These are phyloP conservation scores for Petrocephalus microphthalmus DNA, from an alignment of 2,113 vertebrate genomes.

Conservation along the genomic window DNA sequence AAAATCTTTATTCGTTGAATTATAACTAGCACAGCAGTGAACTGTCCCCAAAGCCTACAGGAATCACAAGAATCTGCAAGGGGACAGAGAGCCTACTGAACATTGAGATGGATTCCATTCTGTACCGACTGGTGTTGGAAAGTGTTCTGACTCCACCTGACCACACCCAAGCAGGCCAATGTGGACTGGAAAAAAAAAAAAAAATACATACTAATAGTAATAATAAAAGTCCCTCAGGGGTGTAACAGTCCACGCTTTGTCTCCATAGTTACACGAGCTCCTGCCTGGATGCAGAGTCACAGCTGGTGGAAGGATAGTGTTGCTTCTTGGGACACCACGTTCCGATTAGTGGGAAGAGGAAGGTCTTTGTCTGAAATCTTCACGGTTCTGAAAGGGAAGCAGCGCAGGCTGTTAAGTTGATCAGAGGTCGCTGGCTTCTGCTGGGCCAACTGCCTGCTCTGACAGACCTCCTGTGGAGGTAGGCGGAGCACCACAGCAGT, in stretches of 20 bases:
- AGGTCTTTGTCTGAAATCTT: neutral
- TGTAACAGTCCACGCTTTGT: neutral
- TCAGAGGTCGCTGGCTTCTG: neutral
- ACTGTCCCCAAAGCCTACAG: neutral
- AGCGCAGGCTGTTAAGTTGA: neutral
- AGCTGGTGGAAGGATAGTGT: neutral
- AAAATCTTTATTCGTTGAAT: neutral
- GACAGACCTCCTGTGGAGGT: neutral
- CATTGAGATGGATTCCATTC: neutral
- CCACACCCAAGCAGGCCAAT: neutral
- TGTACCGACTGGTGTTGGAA: neutral
- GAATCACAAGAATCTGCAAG: neutral
- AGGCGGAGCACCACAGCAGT: neutral
- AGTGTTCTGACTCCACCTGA: neutral
- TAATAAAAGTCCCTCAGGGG: neutral
- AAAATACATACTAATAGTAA: neutral
- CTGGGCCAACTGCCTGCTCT: neutral
- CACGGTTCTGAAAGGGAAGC: constrained; percentile 3
- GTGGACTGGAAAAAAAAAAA: neutral
- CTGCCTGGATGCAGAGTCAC: neutral
- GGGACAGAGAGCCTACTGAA: neutral
- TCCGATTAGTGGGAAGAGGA: neutral
- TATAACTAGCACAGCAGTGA: constrained; percentile 1
- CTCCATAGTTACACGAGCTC: neutral
- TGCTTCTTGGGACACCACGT: neutral